phyloP scores from a whole-genome alignment of 2,113 vertebrate genomes.

The Albula goreensis region DNA sequence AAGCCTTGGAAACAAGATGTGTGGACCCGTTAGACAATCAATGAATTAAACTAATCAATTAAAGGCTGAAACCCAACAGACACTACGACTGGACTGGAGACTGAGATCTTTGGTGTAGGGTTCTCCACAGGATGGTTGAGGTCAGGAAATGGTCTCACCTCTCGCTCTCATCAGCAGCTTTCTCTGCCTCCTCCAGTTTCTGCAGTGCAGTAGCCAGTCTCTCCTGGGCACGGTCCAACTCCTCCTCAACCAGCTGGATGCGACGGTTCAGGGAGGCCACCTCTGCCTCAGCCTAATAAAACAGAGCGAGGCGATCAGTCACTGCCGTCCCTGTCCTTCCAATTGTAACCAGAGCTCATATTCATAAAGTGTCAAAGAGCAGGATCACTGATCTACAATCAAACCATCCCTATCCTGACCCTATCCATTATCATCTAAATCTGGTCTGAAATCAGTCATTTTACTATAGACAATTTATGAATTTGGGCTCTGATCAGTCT shows the following conservation, averaged over 20 bases:
- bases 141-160: constrained; percentile 66
- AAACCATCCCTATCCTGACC: too few species aligned
- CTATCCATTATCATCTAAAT: neutral
- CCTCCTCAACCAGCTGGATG: constrained; percentile 96
- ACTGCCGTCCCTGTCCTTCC: neutral
- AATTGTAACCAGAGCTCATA: neutral
- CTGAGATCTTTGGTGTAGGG: too few species aligned
- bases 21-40: too few species aligned
- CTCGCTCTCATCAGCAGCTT: constrained; percentile 95
- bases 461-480: neutral
- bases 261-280: constrained; percentile 95
- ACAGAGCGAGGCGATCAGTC: constrained; percentile 13
- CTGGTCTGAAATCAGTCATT: neutral
- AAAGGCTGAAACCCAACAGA: too few species aligned
- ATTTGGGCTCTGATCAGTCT: neutral
- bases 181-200: constrained; percentile 97
- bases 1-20: too few species aligned
- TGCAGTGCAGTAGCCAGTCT: constrained; percentile 91
- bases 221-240: constrained; percentile 95
- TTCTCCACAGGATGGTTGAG: too few species aligned
- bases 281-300: constrained; percentile 87
- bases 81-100: too few species aligned
- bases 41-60: too few species aligned
- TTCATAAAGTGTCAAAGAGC: neutral
- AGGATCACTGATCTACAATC: too few species aligned